A percentile compares a stretch with the other conserved stretches of the same genome.
These are phyloP conservation scores for Platalea minor DNA, from an alignment of 2,797 vertebrate genomes.

Conservation along the genomic window DNA sequence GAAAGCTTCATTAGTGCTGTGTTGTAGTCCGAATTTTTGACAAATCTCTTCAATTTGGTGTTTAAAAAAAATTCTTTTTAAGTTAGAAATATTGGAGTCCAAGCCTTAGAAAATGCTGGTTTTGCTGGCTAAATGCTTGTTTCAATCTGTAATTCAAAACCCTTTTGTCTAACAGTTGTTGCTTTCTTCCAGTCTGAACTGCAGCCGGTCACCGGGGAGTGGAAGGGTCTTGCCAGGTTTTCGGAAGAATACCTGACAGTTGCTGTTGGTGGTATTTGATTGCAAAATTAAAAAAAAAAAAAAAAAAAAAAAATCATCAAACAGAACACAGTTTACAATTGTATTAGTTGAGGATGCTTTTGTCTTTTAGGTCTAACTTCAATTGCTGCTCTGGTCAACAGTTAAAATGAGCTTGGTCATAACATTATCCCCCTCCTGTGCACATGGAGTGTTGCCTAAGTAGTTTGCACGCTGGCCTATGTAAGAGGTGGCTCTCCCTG, in stretches of 20 bases:
- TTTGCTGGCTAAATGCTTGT: neutral
- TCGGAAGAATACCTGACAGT: neutral
- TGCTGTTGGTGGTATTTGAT: neutral
- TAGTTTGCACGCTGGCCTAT: neutral
- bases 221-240: neutral
- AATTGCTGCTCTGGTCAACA: neutral
- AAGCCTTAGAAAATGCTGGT: neutral
- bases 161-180: neutral
- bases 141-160: neutral
- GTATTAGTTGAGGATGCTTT: neutral
- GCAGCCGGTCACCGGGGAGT: neutral
- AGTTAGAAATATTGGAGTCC: neutral
- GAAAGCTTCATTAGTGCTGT: neutral
- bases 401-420: neutral
- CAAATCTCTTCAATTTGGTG: neutral
- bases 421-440: neutral
- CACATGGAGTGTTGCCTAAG: too few relatives aligned
- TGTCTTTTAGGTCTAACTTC: neutral
- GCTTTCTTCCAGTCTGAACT: neutral
- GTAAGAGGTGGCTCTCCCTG: neutral
- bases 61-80: accelerated
- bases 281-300: neutral
- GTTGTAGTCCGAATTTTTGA: neutral
- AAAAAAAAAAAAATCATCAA: neutral
- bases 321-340: neutral